Evolutionary conservation across 1,140 invertebrate species (phyloP).

Genomic region (Phymastichus coffea): DNA sequence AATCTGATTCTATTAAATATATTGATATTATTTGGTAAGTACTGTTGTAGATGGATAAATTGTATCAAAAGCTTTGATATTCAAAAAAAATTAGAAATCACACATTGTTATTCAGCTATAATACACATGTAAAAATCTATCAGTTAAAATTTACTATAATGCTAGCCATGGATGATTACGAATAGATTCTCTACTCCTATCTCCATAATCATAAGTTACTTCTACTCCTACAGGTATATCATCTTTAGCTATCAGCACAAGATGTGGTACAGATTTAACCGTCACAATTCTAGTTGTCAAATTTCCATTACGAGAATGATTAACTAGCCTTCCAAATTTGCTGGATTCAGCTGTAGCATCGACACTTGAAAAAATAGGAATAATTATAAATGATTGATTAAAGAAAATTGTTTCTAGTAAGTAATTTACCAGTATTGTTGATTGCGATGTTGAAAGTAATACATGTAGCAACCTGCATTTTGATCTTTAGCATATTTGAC

Average conservation of each 20-base stretch:
- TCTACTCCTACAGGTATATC: conserved; percentile 88
- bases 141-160: too few relatives aligned
- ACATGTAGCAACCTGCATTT: conserved; percentile 97
- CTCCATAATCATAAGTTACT: conserved; percentile 96
- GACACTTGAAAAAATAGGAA: conserved; percentile 80
- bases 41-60: too few relatives aligned
- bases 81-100: too few relatives aligned
- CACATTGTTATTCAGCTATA: too few relatives aligned
- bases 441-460: conserved; percentile 92
- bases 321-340: conserved; percentile 88
- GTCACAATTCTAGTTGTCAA: conserved; percentile 85
- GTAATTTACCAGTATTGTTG: conserved; percentile 86
- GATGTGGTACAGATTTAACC: conserved; percentile 74
- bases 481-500: conserved; percentile 80
- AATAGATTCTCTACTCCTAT: conserved; percentile 86
- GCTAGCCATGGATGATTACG: conserved; percentile 97
- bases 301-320: conserved; percentile 93
- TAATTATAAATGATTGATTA: too few relatives aligned
- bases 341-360: conserved; percentile 93
- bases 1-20: too few relatives aligned
- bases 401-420: conserved; percentile 18
- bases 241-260: conserved; percentile 87
- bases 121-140: too few relatives aligned
- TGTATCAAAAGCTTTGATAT: too few relatives aligned
- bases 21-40: too few relatives aligned